Evolutionary conservation across 2,113 vertebrate species (phyloP), one percentile per base, ranked within the genome.

Genomic region (Ammodytes marinus): DNA sequence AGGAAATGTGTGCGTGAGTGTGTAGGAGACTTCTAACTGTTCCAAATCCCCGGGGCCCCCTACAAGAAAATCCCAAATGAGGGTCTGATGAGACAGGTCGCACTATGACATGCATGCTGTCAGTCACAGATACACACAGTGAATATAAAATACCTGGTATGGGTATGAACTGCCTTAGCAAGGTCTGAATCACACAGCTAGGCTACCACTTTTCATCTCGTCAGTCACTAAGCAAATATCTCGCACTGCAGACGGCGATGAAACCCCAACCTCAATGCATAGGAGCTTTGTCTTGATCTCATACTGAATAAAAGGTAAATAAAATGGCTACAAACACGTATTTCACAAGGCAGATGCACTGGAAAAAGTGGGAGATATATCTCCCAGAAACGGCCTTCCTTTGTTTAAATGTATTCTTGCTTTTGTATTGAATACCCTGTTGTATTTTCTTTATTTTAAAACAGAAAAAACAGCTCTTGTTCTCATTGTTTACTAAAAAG

Each of bases 41-140:
- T 69, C 19, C 13, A 19, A 42, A 65, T 68, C 65, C 27, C 63
- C 12, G n/a, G 47, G 61, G 60, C 19, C 46, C 74, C 76, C 70
- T 42, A 1, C 46, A 71, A 75, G 70, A 78, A 54, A 42, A 77
- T 90, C 74, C 69, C 84, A 75, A 86, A 88, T 60, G 86, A 82
- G 76, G 57, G 50, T 79, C 66, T 89, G 82, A 83, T 79, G 77
- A 75, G 69, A 60, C n/a, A 64, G 74, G 65, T 77, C 45, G 9
- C 57, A 59, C 19, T 74, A 50, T 77, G 85, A 85, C 79, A 76
- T 50, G 53, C 64, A 67, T 0, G 1, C 57, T 42, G 67, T 74
- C 79, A 83, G 17, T 69, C 82, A 80, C 35, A 52, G 52, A 88
- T n/a, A 59, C 74, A 67, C 50, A 78, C 17, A 40, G 58, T 85